Conservation (phyloP, 2,888 invertebrate species). For the Stramonita haemastoma region DNA sequence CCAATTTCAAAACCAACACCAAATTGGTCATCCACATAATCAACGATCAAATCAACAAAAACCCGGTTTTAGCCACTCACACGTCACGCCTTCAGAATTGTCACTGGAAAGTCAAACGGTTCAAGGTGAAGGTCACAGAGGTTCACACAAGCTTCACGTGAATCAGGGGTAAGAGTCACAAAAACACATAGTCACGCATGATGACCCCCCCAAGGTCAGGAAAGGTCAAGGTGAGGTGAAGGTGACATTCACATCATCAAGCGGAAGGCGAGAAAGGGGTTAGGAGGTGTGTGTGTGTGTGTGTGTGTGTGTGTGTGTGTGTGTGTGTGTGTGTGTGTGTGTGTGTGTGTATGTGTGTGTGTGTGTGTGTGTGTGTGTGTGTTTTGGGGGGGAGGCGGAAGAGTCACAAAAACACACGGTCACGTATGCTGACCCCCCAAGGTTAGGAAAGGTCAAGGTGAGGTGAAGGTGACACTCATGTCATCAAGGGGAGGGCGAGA, state of each 20-base stretch:
- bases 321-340: too few species aligned
- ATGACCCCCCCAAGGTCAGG: constrained; percentile 9
- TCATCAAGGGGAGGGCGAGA: background rate
- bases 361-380: too few species aligned
- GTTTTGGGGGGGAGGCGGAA: too few species aligned
- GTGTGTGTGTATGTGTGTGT: too few species aligned
- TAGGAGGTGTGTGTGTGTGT: background rate
- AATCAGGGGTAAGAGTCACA: background rate
- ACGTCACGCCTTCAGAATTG: background rate
- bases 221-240: constrained; percentile 22
- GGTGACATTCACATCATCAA: background rate
- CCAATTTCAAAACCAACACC: background rate
- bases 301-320: too few species aligned
- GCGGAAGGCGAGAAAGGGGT: background rate
- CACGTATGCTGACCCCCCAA: background rate
- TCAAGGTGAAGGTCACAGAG: constrained; percentile 15
- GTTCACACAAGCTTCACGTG: background rate
- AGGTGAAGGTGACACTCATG: background rate
- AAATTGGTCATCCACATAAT: background rate
- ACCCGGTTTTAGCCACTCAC: background rate
- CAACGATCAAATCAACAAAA: background rate
- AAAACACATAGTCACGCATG: background rate
- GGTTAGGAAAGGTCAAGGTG: constrained; percentile 24
- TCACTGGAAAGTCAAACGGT: background rate
- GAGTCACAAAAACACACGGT: background rate